Evolutionary conservation across 2,797 vertebrate genomes (phyloP), one percentile per base, ranked within the genome.

Genomic region (Sebastes itinus): DNA sequence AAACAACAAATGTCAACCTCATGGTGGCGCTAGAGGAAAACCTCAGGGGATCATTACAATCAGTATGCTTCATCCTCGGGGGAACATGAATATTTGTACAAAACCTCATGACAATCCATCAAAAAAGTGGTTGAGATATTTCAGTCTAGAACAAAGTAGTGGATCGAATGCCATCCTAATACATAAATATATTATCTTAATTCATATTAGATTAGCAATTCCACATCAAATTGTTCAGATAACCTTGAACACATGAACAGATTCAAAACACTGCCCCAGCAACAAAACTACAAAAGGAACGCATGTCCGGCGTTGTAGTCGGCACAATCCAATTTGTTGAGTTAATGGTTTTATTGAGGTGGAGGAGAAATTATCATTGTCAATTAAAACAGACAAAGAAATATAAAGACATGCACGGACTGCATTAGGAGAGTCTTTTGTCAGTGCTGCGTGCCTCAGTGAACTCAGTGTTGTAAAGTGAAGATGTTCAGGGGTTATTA

Each of bases 361-460:
- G 32, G 55, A 74, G 25, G n/a, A 74, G 60, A 70, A 79, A 82
- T 79, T 60, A 75, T 75, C 72, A 33, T 3, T 28, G 75, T 22
- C 78, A 82, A 87, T 88, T 91, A 88, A 87, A 85, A 70, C 62
- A 54, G 69, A 88, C 88, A 89, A 89, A 89, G 86, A 61, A 81
- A 61, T 11, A 25, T n/a, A 72, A 25, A 80, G 76, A 68, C 77
- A 27, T n/a, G 61, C 61, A 27, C 1, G 0, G 27, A 76, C 67
- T 80, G 32, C 54, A 71, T 72, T 63, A 59, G 20, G 27, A 52
- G 25, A 13, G 32, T 35, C 88, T 75, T 85, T 89, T 89, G 75
- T 86, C 35, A 10, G 65, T 0, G 59, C 8, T 55, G 20, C 78
- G 75, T 4, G 82, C 69, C 7, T 14, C 83, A 63, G 18, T 75